Percentiles rank a stretch among this genome's conserved stretches.
These are phyloP conservation scores for Apus apus DNA, from an alignment of 2,113 vertebrate species.

Conservation along the genomic window DNA sequence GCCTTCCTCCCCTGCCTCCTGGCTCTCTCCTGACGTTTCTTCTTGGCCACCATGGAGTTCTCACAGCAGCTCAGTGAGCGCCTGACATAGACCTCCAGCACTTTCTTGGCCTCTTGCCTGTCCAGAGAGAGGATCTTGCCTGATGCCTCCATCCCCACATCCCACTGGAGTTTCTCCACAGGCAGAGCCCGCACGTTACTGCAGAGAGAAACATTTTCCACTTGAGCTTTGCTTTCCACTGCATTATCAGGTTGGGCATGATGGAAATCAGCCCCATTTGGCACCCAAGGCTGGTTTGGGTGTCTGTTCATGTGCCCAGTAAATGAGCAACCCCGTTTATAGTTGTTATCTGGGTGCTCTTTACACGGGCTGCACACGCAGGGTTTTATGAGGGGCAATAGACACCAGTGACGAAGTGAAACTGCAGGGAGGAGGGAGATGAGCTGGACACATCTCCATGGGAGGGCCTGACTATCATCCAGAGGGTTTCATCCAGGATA, in stretches of 20 bases:
- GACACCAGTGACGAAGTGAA: not conserved
- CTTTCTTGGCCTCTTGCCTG: conserved; percentile 61
- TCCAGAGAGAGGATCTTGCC: conserved; percentile 70
- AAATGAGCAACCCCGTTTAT: not conserved
- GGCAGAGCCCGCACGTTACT: not conserved
- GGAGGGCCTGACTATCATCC: not conserved
- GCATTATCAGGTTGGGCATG: rapidly evolving
- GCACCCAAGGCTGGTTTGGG: not conserved
- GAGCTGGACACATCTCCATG: not conserved
- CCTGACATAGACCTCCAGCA: conserved; percentile 80
- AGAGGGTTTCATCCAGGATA: not conserved
- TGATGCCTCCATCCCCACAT: rapidly evolving
- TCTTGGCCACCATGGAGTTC: not conserved
- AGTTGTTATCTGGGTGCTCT: not conserved
- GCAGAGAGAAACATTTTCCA: not conserved
- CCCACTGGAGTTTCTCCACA: not conserved
- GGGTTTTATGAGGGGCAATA: not conserved
- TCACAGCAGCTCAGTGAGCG: conserved; percentile 79
- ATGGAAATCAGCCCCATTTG: not conserved
- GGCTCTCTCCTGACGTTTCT: not conserved
- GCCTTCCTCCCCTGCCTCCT: not conserved
- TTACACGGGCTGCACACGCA: rapidly evolving
- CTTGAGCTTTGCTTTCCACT: not conserved
- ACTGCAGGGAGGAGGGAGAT: rapidly evolving
- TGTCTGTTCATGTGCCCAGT: not conserved